Evolutionary conservation across 1,140 invertebrate genomes (phyloP), one percentile per base, ranked within the genome.

Genomic region (Saccostrea echinata): DNA sequence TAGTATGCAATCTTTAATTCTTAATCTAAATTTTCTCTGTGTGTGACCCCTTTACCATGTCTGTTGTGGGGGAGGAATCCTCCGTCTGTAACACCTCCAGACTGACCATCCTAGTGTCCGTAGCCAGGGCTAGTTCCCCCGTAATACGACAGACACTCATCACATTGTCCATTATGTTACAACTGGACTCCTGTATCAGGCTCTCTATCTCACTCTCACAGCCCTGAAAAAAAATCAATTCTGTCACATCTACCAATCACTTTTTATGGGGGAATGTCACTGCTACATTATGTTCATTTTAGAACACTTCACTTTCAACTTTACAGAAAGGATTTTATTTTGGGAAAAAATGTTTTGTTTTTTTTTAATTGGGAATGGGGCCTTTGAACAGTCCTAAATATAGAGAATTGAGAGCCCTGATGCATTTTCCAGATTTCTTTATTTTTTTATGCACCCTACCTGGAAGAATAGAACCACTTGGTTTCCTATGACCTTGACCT

Each of bases 111-210:
- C 64, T 81, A 6, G 90, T 92, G 51, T 93, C 91, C 9, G 91
- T 93, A 64, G 93, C 93, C 24, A 94, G 87, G 6, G 93, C 90
- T 82, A 94, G 86, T 88, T 94, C 92, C 21, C 94, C 94, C 33
- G 90, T 90, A 6, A 91, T 88, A 57, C 89, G 88, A 91, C 93
- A 93, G 12, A 94, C 68, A 57, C 82, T 87, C 33, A 91, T 82
- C 6, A 93, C 27, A 86, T 86, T 71, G 11, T 92, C 92, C 24
- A 86, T 80, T 6, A 94, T 83, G 71, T 93, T 91, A 24, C 85
- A 71, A 4, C 90, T 88, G 13, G 92, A 92, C 33, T 93, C 92
- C 35, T 91, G 86, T 18, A 94, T 88, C 76, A 94, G 86, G 71
- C 90, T 93, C 30, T 90, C 91, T 30, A 94, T 91, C 68, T 93